Evolutionary conservation across 1,140 invertebrate species (phyloP), one percentile per base, ranked within the genome.

Genomic region (Chelonus insularis): DNA sequence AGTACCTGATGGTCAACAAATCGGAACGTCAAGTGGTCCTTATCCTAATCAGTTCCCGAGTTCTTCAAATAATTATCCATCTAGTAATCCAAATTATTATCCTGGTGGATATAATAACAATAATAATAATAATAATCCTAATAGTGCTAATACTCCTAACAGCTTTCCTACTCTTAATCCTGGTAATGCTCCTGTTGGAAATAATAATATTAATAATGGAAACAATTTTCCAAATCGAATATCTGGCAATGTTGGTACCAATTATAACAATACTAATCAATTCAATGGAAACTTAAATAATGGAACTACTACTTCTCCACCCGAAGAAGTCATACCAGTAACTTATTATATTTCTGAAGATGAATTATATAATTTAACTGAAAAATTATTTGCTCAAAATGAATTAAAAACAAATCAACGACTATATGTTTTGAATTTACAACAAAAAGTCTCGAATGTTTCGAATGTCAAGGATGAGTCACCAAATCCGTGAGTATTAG

Each of bases 401-500:
- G 74, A 80, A 23, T 65, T 59, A 16, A 68, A 82, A 9, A 18
- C 8, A 7, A 16, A 12, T 47, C 60, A 69, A 14, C 68, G 62
- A 0, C 60, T 71, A 4, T 69, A 74, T 12, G 68, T 83, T 8
- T 18, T 82, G 23, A 77, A 84, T 71, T 63, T 78, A 4, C 81
- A 83, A 55, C 75, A 65, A 4, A 64, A 59, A 23, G 14, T 43
- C 4, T 62, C 57, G 8, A 66, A 56, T 6, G 67, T 67, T 29
- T 39, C 45, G 5, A 76, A 75, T 41, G n/a, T 66, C 34, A 73
- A 69, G 0, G 79, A 83, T 36, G 63, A 71, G 39, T 74, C 82
- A 51, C 56, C 57, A 4, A n/a, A 72, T 62, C 74, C 73, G 82
- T 83, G 72, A 75, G 70, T 69, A n/a, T n/a, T n/a, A n/a, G n/a